Evolutionary conservation across 2,113 vertebrate genomes (phyloP).

Genomic region (Oncorhynchus nerka): DNA sequence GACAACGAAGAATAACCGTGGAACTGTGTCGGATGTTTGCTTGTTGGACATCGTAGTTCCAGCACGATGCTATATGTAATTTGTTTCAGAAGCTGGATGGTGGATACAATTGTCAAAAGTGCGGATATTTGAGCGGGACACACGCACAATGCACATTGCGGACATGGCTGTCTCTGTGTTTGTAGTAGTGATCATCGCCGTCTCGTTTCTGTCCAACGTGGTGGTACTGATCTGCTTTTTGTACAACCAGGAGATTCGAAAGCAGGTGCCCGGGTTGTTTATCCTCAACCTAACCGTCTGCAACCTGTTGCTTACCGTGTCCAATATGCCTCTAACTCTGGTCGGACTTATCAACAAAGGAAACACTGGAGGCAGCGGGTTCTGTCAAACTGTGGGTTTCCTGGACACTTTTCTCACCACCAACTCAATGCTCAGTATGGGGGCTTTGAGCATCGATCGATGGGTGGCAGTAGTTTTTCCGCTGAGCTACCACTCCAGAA

Average conservation of each 20-base stretch:
- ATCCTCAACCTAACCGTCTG: conserved; percentile 96
- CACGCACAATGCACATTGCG: conserved; percentile 89
- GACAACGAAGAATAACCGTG: no score
- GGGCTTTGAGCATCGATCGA: conserved; percentile 93
- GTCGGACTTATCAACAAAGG: conserved; percentile 83
- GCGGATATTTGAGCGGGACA: conserved; percentile 56
- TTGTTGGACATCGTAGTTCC: conserved; percentile 25
- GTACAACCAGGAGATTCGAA: conserved; percentile 90
- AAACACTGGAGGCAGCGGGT: conserved; percentile 78
- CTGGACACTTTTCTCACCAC: conserved; percentile 95
- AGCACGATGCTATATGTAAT: conserved; percentile 43
- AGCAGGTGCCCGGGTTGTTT: conserved; percentile 92
- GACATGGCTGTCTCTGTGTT: conserved; percentile 81
- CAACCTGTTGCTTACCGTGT: conserved; percentile 92
- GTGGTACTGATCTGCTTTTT: conserved; percentile 96
- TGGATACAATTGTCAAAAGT: conserved; percentile 14
- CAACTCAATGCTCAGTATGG: conserved; percentile 97
- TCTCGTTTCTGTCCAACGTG: conserved; percentile 95
- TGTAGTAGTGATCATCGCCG: conserved; percentile 83
- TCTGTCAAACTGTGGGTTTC: conserved; percentile 88
- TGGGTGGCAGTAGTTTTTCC: conserved; percentile 98
- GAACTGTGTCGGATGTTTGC: not conserved
- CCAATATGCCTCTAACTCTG: conserved; percentile 96
- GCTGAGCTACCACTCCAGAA: conserved; percentile 91
- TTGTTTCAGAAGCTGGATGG: no score